Conservation (phyloP, 2,888 invertebrate species). For the Dicycla oo region DNA sequence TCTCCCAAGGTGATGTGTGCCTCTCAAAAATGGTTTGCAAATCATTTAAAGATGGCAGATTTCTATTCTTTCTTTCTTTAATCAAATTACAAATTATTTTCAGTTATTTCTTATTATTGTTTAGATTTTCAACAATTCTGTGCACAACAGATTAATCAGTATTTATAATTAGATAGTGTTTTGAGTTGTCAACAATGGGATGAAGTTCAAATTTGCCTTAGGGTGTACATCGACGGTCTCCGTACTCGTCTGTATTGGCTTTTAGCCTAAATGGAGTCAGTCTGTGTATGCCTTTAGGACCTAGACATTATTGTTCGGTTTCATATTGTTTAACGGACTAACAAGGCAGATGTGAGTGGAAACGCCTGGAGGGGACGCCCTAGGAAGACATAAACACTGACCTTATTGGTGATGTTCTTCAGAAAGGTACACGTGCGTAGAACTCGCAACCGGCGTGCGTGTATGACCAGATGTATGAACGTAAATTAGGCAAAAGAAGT, state of each 20-base stretch:
- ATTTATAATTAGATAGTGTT: slow-evolving; percentile 13
- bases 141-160: slow-evolving; percentile 7
- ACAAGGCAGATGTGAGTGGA: no score
- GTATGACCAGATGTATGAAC: no score
- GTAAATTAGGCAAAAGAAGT: no score
- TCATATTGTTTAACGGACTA: slow-evolving; percentile 21
- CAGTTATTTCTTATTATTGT: not conserved
- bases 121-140: not conserved
- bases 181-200: not conserved
- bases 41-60: not conserved
- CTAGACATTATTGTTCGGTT: slow-evolving; percentile 18
- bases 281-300: slow-evolving; percentile 28
- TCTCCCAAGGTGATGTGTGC: not conserved
- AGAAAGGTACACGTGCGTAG: no score
- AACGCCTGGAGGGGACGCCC: no score
- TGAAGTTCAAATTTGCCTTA: slow-evolving; percentile 11
- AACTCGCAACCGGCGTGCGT: no score
- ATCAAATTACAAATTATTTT: not conserved
- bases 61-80: not conserved
- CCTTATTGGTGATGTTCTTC: no score
- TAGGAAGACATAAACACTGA: no score
- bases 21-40: not conserved
- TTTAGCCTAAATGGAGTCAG: slow-evolving; percentile 1
- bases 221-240: slow-evolving; percentile 25
- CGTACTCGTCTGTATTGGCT: slow-evolving; percentile 11